Evolutionary conservation across 23 tunicate genomes (phyloP).

Genomic region (Phallusia fumigata): DNA sequence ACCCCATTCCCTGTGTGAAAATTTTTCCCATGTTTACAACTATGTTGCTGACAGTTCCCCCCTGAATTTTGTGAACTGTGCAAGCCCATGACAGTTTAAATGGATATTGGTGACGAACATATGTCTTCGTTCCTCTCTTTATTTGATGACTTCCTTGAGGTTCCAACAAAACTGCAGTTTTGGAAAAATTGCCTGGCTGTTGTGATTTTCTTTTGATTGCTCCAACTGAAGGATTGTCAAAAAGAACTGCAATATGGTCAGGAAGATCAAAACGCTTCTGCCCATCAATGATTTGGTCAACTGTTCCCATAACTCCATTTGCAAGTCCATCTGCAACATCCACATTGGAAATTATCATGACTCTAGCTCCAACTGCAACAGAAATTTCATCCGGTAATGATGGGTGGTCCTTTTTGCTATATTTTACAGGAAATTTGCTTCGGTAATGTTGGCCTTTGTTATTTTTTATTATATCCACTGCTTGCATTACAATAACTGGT

Average conservation of each 20-base stretch:
- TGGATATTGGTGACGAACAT: not conserved
- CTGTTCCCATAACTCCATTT: conserved; percentile 15
- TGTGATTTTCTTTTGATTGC: not conserved
- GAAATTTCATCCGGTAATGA: not conserved
- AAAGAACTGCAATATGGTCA: not conserved
- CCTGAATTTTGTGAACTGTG: conserved; percentile 17
- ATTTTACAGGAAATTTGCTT: conserved; percentile 4
- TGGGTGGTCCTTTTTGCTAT: not conserved
- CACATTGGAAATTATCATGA: conserved; percentile 6
- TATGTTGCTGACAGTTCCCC: not conserved
- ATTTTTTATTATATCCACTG: conserved; percentile 12
- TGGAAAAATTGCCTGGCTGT: too few species aligned
- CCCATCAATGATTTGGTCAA: not conserved
- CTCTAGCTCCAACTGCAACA: conserved; percentile 7
- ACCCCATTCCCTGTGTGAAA: conserved; percentile 13
- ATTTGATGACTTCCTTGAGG: conserved; percentile 10
- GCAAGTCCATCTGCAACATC: conserved; percentile 11
- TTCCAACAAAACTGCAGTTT: not conserved
- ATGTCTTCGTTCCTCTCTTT: conserved; percentile 2
- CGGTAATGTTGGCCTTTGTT: conserved; percentile 3
- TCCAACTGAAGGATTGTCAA: conserved; percentile 3
- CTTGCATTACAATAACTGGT: not conserved
- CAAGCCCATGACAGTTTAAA: conserved; percentile 4
- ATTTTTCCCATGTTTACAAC: conserved; percentile 18
- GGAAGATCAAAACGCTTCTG: not conserved